Percentiles rank a stretch among this genome's conserved stretches.
These are phyloP conservation scores for Chaetura pelagica DNA, from an alignment of 2,113 vertebrate species.

Conservation along the genomic window DNA sequence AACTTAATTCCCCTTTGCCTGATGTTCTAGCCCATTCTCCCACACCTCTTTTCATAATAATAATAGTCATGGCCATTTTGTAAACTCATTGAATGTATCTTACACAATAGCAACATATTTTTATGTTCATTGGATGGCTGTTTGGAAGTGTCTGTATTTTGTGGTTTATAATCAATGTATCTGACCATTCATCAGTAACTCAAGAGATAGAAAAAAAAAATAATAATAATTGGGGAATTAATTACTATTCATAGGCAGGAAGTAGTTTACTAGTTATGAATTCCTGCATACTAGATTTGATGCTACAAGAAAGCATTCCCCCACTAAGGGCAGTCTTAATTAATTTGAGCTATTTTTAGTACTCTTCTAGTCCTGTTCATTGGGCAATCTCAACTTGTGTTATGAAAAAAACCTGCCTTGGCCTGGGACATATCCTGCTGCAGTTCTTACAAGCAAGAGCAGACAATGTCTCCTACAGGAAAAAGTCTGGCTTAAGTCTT, in stretches of 20 bases:
- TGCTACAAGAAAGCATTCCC: background rate
- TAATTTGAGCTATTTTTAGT: background rate
- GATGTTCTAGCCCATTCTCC: background rate
- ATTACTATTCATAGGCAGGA: background rate
- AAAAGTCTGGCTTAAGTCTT: background rate
- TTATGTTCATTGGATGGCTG: constrained; percentile 26
- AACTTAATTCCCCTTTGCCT: background rate
- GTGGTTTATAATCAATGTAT: constrained; percentile 53
- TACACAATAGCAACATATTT: constrained; percentile 10
- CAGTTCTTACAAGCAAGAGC: background rate
- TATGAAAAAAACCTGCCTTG: background rate
- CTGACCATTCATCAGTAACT: constrained; percentile 11
- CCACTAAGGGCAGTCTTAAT: background rate
- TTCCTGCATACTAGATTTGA: background rate
- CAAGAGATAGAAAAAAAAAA: constrained; percentile 13
- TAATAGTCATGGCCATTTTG: background rate
- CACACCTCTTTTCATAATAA: background rate
- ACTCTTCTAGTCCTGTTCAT: background rate
- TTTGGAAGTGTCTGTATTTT: constrained; percentile 6
- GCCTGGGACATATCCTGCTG: background rate
- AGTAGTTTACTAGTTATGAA: background rate
- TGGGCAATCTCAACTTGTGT: background rate
- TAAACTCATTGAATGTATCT: background rate
- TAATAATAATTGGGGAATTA: constrained; percentile 48
- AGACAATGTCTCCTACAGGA: background rate